These are phyloP conservation scores for Conistra vaccinii DNA, from an alignment of 2,888 invertebrate species.

Conservation along the genomic window DNA sequence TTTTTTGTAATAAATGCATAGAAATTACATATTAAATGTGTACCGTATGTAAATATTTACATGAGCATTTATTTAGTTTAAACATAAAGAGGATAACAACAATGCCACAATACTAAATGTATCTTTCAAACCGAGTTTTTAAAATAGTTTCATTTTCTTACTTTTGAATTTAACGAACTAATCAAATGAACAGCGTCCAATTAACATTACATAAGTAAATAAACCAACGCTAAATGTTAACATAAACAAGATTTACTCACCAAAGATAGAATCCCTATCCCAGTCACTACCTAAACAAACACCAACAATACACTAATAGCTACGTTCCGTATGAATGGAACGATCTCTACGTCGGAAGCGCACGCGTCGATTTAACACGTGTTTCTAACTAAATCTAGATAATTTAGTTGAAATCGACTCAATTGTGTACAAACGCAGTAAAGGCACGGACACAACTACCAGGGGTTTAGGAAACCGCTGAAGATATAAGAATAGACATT, in stretches of 20 bases:
- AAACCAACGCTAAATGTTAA: not conserved
- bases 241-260: constrained; percentile 37
- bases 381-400: constrained; percentile 56
- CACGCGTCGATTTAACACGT: constrained; percentile 48
- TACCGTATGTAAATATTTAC: not conserved
- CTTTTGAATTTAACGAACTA: not conserved
- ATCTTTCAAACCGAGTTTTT: not conserved
- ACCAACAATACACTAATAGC: constrained; percentile 23
- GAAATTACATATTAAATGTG: not conserved
- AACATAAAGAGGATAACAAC: not conserved
- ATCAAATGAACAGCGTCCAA: not conserved
- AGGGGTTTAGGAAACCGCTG: constrained; percentile 45
- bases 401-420: constrained; percentile 47
- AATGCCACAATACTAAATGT: not conserved
- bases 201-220: not conserved
- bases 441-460: constrained; percentile 59
- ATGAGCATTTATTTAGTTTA: not conserved
- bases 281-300: constrained; percentile 16
- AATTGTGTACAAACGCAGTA: constrained; percentile 53
- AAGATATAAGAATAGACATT: constrained; percentile 56
- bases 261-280: constrained; percentile 2
- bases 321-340: constrained; percentile 44
- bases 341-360: constrained; percentile 35
- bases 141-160: not conserved
- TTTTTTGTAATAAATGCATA: not conserved